These are phyloP conservation scores for Pristiophorus japonicus DNA, from an alignment of 2,113 vertebrate species.

Conservation along the genomic window DNA sequence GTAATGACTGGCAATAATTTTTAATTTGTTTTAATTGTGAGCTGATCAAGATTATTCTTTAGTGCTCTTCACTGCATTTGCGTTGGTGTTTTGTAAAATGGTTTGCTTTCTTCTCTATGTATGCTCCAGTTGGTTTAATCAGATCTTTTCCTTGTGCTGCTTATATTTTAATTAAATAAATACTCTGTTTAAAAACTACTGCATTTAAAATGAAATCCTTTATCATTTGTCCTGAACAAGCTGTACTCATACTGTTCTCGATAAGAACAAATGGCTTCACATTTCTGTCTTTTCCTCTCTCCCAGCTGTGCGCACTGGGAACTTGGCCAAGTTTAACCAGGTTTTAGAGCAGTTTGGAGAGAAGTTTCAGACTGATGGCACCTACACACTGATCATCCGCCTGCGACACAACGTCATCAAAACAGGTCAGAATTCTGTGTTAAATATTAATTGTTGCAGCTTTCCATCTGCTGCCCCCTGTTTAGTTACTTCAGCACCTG, in stretches of 20 bases:
- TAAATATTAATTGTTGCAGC: background rate
- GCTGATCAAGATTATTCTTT: background rate
- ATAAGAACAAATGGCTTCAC: fast-evolving
- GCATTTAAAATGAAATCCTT: background rate
- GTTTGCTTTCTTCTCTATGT: background rate
- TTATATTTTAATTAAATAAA: background rate
- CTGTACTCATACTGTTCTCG: background rate
- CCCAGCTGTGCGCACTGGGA: conserved; percentile 83
- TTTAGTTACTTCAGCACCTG: background rate
- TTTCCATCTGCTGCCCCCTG: no score
- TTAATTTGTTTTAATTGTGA: background rate
- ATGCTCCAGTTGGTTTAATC: background rate
- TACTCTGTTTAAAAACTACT: background rate
- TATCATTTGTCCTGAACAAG: background rate
- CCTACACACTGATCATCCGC: conserved; percentile 95
- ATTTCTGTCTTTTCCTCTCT: background rate
- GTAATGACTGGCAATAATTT: background rate
- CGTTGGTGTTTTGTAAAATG: background rate
- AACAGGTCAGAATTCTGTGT: conserved; percentile 65
- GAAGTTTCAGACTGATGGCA: conserved; percentile 93
- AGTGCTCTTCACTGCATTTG: background rate
- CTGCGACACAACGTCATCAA: conserved; percentile 97
- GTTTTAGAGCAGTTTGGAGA: conserved; percentile 91
- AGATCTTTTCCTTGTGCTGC: background rate
- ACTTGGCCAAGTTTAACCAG: conserved; percentile 95